Evolutionary conservation across 1,140 invertebrate species (phyloP), one percentile per base, ranked within the genome.

Genomic region (Temnothorax nylanderi): DNA sequence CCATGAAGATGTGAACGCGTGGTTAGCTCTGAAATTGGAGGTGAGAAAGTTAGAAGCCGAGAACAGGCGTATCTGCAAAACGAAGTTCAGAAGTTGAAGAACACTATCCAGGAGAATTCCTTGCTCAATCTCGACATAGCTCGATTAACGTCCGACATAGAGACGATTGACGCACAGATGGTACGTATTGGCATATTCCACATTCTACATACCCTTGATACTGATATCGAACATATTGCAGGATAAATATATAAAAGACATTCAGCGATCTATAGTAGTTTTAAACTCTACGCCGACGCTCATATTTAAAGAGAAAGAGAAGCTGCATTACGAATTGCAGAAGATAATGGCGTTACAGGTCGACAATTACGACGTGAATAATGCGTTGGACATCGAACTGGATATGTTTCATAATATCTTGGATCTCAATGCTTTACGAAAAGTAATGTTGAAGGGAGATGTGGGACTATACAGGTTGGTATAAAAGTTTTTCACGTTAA

Each of bases 381-480:
- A 88, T 13, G 72, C 90, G 77, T 65, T 93, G 44, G 84, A 37
- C 18, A 88, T 77, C n/a, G 94, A 95, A 87, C 60, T 95, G 7
- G 76, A 88, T 16, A 86, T 90, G 16, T 95, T 94, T 81, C 56
- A 93, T 64, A 85, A 93, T 11, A 78, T 62, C 26, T 87, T 94
- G 8, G 87, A 94, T 77, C 84, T 94, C 8, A 89, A 93, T 72
- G 94, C 94, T 71, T 91, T 93, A 44, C 91, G 92, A 60, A 94
- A 94, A 89, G 87, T 94, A 1, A 86, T 89, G 26, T 77, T 91
- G 67, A 90, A 91, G 71, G 87, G 86, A 62, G 67, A 93, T 81
- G 65, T 72, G 87, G 58, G 88, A 65, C 0, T 88, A 67, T 72
- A 90, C 56, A 90, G 87, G 91, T 88, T 26, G 88, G 54, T 71